Conservation (phyloP, 2,797 vertebrate species). For the Loriculus beryllinus region DNA sequence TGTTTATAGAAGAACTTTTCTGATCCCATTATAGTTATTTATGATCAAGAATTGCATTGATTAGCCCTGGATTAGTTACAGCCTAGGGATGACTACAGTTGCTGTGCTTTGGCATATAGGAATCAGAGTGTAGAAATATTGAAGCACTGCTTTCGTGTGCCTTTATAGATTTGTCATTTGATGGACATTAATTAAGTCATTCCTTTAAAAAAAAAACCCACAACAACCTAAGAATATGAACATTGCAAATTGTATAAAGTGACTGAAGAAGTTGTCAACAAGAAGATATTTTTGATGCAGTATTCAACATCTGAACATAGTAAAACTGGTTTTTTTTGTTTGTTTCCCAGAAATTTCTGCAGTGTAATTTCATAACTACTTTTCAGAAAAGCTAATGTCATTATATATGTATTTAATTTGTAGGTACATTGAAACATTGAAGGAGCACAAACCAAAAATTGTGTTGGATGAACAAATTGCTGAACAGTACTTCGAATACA, state of each 20-base stretch:
- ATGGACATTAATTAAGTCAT: background rate
- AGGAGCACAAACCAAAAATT: constrained; percentile 87
- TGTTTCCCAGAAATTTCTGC: background rate
- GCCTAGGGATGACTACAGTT: background rate
- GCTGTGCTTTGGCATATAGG: background rate
- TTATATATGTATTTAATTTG: constrained; percentile 25
- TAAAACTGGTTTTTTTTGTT: background rate
- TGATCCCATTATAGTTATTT: background rate
- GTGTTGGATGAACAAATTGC: constrained; percentile 88
- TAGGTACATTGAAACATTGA: constrained; percentile 91
- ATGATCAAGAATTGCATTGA: background rate
- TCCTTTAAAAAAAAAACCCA: background rate
- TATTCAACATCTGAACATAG: background rate
- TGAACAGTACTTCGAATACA: constrained; percentile 93
- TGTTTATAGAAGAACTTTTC: background rate
- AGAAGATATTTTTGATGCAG: background rate
- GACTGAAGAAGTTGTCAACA: background rate
- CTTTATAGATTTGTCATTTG: background rate
- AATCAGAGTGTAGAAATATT: background rate
- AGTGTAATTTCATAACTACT: background rate
- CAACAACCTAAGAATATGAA: background rate
- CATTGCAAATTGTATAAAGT: background rate
- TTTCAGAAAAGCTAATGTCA: background rate
- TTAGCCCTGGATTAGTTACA: background rate
- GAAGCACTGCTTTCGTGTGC: background rate